Conservation (phyloP, 2,113 vertebrate species). For the Anolis carolinensis region DNA sequence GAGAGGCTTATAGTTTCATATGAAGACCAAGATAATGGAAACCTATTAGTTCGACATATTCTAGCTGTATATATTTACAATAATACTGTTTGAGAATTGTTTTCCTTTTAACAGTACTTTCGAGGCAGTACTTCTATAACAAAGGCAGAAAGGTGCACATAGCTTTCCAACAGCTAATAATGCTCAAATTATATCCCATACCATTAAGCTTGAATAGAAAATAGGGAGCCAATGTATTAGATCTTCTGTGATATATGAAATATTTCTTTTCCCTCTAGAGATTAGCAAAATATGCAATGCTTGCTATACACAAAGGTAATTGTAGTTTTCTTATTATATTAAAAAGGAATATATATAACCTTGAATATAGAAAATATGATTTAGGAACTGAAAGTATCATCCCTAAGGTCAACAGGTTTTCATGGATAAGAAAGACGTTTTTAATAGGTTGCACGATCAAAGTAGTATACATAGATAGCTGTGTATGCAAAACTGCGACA, state of each 20-base stretch:
- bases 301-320: background rate
- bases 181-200: background rate
- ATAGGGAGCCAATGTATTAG: background rate
- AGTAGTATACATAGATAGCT: background rate
- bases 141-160: background rate
- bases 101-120: background rate
- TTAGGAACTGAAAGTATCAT: conserved; percentile 29
- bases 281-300: background rate
- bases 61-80: background rate
- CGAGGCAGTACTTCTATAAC: background rate
- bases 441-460: conserved; percentile 43
- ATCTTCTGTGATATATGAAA: background rate
- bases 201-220: background rate
- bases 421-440: conserved; percentile 51
- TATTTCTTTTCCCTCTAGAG: background rate
- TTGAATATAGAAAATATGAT: background rate
- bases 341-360: too few species aligned
- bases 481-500: background rate
- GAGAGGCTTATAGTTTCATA: conserved; percentile 31
- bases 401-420: conserved; percentile 49
- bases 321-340: background rate
- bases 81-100: background rate
- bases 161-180: background rate
- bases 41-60: conserved; percentile 25
- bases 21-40: conserved; percentile 20